A percentile compares a stretch with the other conserved stretches of the same genome.
These are phyloP conservation scores for Micrasema minimum DNA, from an alignment of 1,140 invertebrate genomes.

Conservation along the genomic window DNA sequence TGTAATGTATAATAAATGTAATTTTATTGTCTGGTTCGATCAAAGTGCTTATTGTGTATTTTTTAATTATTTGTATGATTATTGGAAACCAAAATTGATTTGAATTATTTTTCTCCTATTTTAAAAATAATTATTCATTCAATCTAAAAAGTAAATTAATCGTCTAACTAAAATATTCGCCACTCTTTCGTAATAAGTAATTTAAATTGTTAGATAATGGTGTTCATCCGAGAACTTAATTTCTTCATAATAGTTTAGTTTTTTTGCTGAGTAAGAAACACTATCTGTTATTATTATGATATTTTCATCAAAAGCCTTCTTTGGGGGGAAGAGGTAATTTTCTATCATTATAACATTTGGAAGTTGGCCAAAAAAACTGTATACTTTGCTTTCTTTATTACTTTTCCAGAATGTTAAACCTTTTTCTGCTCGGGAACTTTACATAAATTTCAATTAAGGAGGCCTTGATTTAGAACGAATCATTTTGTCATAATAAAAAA, in stretches of 20 bases:
- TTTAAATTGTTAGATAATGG: neutral
- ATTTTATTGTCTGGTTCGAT: too few species aligned
- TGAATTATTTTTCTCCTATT: too few species aligned
- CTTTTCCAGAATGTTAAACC: conserved; percentile 30
- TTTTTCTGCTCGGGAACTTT: conserved; percentile 16
- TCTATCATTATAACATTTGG: conserved; percentile 51
- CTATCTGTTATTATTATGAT: conserved; percentile 3
- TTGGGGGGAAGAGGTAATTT: conserved; percentile 45
- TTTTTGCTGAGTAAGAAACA: neutral
- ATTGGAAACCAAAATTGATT: too few species aligned
- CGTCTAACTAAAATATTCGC: neutral
- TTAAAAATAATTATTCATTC: too few species aligned
- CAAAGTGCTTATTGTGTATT: too few species aligned
- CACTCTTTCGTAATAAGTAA: neutral
- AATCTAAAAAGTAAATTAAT: too few species aligned
- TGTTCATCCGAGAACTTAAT: neutral
- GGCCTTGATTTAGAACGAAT: conserved; percentile 11
- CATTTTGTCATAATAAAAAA: neutral
- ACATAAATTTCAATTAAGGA: conserved; percentile 29
- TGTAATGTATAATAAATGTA: too few species aligned
- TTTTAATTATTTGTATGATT: too few species aligned
- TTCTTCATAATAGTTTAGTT: neutral
- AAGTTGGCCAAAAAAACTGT: conserved; percentile 42
- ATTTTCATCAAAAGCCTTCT: conserved; percentile 29
- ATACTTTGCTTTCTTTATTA: conserved; percentile 31